These are phyloP conservation scores for Drosophila tani DNA, from an alignment of 1,140 invertebrate species.

Conservation along the genomic window DNA sequence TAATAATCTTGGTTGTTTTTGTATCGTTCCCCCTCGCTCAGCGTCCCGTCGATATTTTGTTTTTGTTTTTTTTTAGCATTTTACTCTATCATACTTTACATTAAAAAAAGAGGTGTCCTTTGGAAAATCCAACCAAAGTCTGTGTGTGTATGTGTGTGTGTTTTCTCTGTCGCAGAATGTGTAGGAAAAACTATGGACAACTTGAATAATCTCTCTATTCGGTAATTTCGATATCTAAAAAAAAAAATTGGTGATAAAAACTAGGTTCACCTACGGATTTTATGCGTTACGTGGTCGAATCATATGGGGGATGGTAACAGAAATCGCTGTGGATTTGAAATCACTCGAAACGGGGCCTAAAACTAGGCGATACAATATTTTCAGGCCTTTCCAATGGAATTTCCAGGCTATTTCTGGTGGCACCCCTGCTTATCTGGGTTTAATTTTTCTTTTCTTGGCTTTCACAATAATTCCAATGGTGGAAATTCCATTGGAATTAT, in stretches of 20 bases:
- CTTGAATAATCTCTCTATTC: constrained; percentile 38
- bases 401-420: constrained; percentile 4
- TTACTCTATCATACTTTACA: constrained; percentile 25
- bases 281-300: constrained; percentile 17
- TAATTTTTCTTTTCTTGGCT: neutral
- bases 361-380: too few relatives aligned
- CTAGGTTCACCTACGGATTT: constrained; percentile 24
- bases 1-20: constrained; percentile 53
- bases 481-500: too few relatives aligned
- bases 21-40: constrained; percentile 24
- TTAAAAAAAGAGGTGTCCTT: constrained; percentile 14
- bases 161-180: constrained; percentile 24
- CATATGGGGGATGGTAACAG: constrained; percentile 2
- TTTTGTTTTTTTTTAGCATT: neutral
- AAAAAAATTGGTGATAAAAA: constrained; percentile 22
- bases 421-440: constrained; percentile 3
- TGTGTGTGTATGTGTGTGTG: constrained; percentile 14
- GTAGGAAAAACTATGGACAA: constrained; percentile 41
- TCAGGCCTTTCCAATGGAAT: too few relatives aligned
- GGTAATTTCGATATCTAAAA: constrained; percentile 40
- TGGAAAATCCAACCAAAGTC: constrained; percentile 17
- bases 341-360: neutral
- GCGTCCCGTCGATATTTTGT: constrained; percentile 30
- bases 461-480: constrained; percentile 6
- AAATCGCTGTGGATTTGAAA: neutral